Evolutionary conservation across 2,113 vertebrate species (phyloP).

Genomic region (Todiramphus chloris): DNA sequence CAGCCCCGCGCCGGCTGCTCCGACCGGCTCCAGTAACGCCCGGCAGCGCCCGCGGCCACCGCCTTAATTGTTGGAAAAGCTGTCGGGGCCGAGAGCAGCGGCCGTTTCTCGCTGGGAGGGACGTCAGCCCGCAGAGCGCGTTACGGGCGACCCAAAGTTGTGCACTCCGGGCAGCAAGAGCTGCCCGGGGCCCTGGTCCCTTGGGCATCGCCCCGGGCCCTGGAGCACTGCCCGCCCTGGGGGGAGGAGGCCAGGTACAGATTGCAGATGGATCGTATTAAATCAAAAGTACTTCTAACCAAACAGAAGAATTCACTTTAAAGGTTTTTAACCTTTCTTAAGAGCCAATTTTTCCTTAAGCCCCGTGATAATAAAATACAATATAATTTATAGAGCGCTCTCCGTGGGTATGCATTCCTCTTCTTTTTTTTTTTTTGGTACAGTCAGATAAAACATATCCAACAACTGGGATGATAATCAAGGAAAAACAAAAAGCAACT

Average conservation of each 20-base stretch:
- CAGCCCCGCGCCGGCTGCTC: background rate
- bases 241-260: background rate
- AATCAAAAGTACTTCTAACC: conserved; percentile 64
- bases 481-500: conserved; percentile 58
- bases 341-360: conserved; percentile 68
- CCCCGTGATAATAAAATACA: conserved; percentile 60
- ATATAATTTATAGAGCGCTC: conserved; percentile 49
- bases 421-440: background rate
- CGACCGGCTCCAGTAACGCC: background rate
- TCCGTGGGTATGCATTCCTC: conserved; percentile 23
- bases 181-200: background rate
- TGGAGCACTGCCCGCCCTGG: background rate
- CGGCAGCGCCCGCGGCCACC: fast-evolving
- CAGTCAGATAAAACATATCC: conserved; percentile 45
- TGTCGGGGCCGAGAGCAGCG: background rate
- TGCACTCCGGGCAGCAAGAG: background rate
- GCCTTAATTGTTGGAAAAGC: background rate
- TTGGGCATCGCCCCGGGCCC: background rate
- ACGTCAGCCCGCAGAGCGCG: background rate
- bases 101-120: background rate
- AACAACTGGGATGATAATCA: conserved; percentile 38
- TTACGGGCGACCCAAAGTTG: background rate
- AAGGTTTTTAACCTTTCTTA: conserved; percentile 73
- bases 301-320: conserved; percentile 74
- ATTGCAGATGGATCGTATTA: conserved; percentile 55